These are phyloP conservation scores for Triops longicaudatus DNA, from an alignment of 1,140 invertebrate species.

Conservation along the genomic window DNA sequence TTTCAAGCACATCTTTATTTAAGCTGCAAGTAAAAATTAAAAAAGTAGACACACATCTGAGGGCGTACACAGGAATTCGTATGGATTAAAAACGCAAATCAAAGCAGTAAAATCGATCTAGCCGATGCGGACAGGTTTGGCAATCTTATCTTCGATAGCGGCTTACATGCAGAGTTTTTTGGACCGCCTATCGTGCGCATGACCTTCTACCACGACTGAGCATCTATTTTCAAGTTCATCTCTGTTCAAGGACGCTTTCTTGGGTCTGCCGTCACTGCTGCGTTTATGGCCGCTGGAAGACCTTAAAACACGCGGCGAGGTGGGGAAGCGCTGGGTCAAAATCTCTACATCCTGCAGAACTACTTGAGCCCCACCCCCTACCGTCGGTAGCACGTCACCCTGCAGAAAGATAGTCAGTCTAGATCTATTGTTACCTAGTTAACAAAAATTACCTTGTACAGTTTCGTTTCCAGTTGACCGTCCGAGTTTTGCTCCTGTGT, in stretches of 20 bases:
- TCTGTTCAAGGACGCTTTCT: background rate
- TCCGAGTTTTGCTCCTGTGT: conserved; percentile 79
- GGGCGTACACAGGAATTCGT: too few species aligned
- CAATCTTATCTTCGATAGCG: too few species aligned
- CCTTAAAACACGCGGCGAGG: conserved; percentile 25
- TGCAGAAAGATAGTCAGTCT: conserved; percentile 37
- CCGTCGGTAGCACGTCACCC: conserved; percentile 84
- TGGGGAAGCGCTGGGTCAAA: conserved; percentile 73
- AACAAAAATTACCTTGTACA: conserved; percentile 65
- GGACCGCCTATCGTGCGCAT: conserved; percentile 21
- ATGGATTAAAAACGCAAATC: too few species aligned
- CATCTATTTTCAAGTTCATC: conserved; percentile 28
- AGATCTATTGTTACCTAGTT: background rate
- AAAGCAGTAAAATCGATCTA: too few species aligned
- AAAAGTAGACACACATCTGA: too few species aligned
- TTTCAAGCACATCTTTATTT: too few species aligned
- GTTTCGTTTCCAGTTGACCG: conserved; percentile 83
- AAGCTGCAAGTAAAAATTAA: too few species aligned
- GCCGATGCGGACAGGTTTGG: too few species aligned
- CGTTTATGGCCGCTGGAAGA: conserved; percentile 2
- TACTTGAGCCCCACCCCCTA: conserved; percentile 82
- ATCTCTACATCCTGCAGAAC: conserved; percentile 92
- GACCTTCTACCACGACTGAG: conserved; percentile 31
- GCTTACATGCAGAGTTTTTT: conserved; percentile 13
- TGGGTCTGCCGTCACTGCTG: conserved; percentile 20